These are phyloP conservation scores for Folsomia candida DNA, from an alignment of 2,888 invertebrate species.

Conservation along the genomic window DNA sequence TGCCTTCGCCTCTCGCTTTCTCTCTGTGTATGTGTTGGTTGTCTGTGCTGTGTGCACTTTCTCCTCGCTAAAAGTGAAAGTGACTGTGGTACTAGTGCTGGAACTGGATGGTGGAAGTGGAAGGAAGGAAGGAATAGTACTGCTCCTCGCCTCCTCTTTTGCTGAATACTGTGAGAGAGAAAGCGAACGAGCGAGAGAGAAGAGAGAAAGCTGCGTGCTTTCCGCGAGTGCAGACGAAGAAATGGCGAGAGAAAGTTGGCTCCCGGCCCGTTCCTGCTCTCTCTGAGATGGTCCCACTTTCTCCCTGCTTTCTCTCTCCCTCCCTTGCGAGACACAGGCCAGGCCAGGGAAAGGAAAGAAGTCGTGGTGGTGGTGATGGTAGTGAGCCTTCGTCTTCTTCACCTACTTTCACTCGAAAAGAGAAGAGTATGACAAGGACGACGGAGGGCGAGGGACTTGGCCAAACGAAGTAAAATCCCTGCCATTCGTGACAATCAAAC, in stretches of 20 bases:
- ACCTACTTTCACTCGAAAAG: too few relatives aligned
- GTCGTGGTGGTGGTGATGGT: neutral
- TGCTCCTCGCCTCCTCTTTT: neutral
- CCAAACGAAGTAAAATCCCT: neutral
- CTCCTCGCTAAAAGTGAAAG: neutral
- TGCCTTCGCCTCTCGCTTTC: too few relatives aligned
- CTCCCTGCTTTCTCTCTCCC: neutral
- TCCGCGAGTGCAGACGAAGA: conserved; percentile 6
- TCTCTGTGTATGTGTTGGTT: too few relatives aligned
- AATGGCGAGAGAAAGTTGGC: conserved; percentile 38
- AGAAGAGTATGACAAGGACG: too few relatives aligned
- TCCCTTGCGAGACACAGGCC: neutral
- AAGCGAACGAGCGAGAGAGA: conserved; percentile 1
- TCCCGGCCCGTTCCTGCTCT: conserved; percentile 46
- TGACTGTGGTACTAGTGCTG: neutral
- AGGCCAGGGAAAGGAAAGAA: neutral
- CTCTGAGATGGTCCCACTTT: too few relatives aligned
- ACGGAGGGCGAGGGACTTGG: too few relatives aligned
- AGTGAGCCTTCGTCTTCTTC: neutral
- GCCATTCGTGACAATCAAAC: conserved; percentile 26
- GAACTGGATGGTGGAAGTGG: neutral
- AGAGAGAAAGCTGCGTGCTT: conserved; percentile 14
- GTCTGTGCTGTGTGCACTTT: neutral
- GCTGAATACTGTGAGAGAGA: neutral
- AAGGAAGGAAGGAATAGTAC: neutral